Evolutionary conservation across 2,888 invertebrate species (phyloP).

Genomic region (Lepidonotus clava): DNA sequence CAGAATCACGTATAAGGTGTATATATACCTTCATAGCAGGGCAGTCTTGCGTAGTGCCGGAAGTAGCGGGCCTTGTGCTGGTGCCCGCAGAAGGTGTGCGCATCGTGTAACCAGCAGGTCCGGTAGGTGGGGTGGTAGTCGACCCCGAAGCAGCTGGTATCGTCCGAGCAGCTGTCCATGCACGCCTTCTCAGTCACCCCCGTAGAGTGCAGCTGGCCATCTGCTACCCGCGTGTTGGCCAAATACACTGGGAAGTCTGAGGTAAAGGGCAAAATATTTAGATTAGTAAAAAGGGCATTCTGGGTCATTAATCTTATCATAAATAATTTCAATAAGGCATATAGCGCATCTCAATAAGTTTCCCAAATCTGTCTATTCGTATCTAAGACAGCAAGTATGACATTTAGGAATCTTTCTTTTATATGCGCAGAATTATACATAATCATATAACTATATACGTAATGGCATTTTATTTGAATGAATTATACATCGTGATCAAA

Average conservation of each 20-base stretch:
- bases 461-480: too few relatives aligned
- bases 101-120: slow-evolving; percentile 6
- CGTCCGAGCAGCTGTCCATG: slow-evolving; percentile 42
- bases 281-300: too few relatives aligned
- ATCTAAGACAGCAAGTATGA: too few relatives aligned
- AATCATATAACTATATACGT: too few relatives aligned
- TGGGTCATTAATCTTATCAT: too few relatives aligned
- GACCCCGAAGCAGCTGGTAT: slow-evolving; percentile 6
- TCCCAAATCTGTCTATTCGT: too few relatives aligned
- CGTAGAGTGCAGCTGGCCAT: background rate
- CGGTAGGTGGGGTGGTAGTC: background rate
- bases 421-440: too few relatives aligned
- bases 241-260: slow-evolving; percentile 24
- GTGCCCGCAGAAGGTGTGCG: background rate
- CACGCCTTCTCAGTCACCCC: background rate
- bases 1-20: too few relatives aligned
- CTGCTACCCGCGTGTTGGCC: background rate
- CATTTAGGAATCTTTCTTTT: too few relatives aligned
- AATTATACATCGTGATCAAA: too few relatives aligned
- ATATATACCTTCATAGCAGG: slow-evolving; percentile 1
- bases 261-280: background rate
- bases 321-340: too few relatives aligned
- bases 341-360: too few relatives aligned
- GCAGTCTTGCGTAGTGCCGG: slow-evolving; percentile 4
- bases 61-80: background rate